These are phyloP conservation scores for Ips nitidus DNA, from an alignment of 1,140 invertebrate genomes.

Conservation along the genomic window DNA sequence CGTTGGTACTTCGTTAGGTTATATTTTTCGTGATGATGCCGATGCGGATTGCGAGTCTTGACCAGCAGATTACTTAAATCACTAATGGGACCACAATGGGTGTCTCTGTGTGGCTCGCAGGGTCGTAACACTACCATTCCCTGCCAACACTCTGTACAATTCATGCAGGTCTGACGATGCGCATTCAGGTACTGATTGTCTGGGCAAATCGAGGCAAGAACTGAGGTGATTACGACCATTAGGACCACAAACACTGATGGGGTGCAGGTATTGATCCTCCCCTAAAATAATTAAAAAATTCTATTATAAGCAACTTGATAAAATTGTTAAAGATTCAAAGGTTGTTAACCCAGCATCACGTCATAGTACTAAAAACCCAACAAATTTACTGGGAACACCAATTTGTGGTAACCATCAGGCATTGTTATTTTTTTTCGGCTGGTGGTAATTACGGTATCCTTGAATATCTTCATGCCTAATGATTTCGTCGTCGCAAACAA, in stretches of 20 bases:
- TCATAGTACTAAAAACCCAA: no score
- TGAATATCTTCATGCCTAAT: slow-evolving; percentile 7
- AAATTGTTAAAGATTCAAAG: no score
- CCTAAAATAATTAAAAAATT: slow-evolving; percentile 42
- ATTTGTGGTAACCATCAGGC: no score
- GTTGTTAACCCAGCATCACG: no score
- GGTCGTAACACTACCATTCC: slow-evolving; percentile 61
- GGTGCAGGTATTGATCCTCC: slow-evolving; percentile 42
- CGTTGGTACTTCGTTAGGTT: no score
- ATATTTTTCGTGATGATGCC: slow-evolving; percentile 45
- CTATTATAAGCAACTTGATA: neutral
- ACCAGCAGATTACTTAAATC: slow-evolving; percentile 52
- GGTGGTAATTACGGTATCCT: slow-evolving; percentile 1
- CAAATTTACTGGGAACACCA: no score
- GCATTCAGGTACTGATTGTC: slow-evolving; percentile 56
- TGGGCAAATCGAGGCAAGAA: slow-evolving; percentile 44
- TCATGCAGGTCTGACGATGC: slow-evolving; percentile 58
- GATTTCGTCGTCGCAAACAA: slow-evolving; percentile 1
- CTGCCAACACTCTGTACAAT: slow-evolving; percentile 62
- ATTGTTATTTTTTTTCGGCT: neutral
- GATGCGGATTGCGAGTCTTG: slow-evolving; percentile 42
- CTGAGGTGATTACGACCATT: slow-evolving; percentile 36
- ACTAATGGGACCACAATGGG: slow-evolving; percentile 62
- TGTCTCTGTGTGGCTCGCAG: slow-evolving; percentile 65
- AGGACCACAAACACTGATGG: slow-evolving; percentile 34